A percentile compares a stretch with the other conserved stretches of the same genome.
Conservation (phyloP, 2,113 vertebrate genomes). For the Petaurus breviceps region DNA sequence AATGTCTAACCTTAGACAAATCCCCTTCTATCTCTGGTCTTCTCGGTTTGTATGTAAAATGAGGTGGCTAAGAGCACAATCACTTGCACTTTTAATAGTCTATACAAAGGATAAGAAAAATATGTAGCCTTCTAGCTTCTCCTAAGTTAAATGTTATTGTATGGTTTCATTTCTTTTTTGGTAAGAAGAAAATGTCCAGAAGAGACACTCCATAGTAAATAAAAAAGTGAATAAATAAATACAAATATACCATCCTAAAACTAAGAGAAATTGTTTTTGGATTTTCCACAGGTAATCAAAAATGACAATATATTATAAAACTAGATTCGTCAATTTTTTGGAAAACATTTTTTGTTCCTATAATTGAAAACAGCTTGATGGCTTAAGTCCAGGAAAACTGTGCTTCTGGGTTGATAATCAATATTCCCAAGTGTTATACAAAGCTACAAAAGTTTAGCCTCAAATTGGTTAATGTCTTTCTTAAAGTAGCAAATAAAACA, state of each 20-base stretch:
- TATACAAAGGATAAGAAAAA: neutral
- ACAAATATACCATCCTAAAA: neutral
- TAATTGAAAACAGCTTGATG: constrained; percentile 44
- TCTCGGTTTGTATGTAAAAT: neutral
- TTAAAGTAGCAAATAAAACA: neutral
- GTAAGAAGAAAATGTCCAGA: neutral
- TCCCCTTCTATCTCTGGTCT: neutral
- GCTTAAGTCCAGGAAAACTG: constrained; percentile 41
- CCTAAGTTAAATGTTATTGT: neutral
- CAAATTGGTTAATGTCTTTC: neutral
- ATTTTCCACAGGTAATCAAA: neutral
- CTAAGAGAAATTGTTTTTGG: neutral
- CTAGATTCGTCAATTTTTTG: neutral
- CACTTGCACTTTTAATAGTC: neutral
- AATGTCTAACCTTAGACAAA: neutral
- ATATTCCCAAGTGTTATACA: neutral
- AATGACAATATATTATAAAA: neutral
- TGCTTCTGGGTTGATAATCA: neutral
- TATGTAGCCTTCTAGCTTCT: neutral
- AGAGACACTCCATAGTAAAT: neutral
- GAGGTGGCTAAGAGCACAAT: neutral
- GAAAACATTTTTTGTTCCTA: constrained; percentile 32
- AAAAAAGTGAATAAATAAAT: too few relatives aligned
- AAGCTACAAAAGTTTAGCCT: neutral
- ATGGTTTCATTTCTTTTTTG: neutral